Evolutionary conservation across 2,113 vertebrate species (phyloP).

Genomic region (Podarcis muralis): DNA sequence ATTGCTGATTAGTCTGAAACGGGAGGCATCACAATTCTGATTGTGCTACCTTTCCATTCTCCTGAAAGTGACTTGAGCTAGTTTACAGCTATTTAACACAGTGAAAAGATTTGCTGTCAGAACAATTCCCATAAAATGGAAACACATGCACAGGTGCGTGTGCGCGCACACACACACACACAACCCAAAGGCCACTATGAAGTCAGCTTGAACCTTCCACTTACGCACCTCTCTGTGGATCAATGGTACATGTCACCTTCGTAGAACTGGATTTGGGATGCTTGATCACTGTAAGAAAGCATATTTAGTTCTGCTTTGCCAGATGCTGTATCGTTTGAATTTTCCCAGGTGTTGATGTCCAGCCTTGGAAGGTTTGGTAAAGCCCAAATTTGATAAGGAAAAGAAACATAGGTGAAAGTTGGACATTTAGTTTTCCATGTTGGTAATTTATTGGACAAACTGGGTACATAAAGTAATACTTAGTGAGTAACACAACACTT

Average conservation of each 20-base stretch:
- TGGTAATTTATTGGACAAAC: no score
- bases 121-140: background rate
- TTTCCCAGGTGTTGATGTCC: background rate
- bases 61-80: background rate
- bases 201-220: background rate
- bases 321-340: background rate
- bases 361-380: background rate
- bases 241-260: background rate
- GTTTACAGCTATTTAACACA: background rate
- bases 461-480: background rate
- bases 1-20: background rate
- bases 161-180: no score
- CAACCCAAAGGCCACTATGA: background rate
- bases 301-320: no score
- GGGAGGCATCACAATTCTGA: background rate
- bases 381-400: background rate
- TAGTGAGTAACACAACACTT: background rate
- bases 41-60: background rate
- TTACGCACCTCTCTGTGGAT: background rate
- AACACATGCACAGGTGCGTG: background rate
- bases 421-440: background rate
- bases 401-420: background rate
- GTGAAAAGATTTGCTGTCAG: background rate
- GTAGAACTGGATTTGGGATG: background rate
- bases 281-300: background rate